Conservation (phyloP, 1,140 invertebrate genomes). For the Nautilus pompilius region DNA sequence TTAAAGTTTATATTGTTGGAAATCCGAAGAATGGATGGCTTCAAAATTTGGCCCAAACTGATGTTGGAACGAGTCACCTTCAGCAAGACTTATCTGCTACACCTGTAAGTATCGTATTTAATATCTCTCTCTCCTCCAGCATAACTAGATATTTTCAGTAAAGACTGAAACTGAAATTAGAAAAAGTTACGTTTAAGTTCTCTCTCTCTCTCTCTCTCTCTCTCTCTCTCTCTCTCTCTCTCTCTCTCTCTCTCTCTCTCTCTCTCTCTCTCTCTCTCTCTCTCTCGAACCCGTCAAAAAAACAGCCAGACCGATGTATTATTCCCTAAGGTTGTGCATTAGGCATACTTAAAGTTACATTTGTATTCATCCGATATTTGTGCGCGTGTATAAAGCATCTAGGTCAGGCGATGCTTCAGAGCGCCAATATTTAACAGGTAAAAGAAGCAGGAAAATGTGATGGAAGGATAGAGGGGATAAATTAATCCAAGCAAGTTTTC, state of each 20-base stretch:
- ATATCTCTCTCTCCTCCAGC: neutral
- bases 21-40: neutral
- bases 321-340: too few relatives aligned
- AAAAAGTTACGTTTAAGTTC: neutral
- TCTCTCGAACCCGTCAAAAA: too few relatives aligned
- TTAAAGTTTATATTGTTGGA: slow-evolving; percentile 1
- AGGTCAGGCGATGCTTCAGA: too few relatives aligned
- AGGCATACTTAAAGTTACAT: too few relatives aligned
- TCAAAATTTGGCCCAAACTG: neutral
- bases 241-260: neutral
- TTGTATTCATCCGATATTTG: too few relatives aligned
- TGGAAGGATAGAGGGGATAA: too few relatives aligned
- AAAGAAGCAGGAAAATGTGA: too few relatives aligned
- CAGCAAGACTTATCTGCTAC: neutral
- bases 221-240: neutral
- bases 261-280: too few relatives aligned
- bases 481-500: too few relatives aligned
- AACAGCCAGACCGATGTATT: too few relatives aligned
- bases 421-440: too few relatives aligned
- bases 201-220: neutral
- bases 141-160: neutral
- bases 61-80: neutral
- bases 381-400: too few relatives aligned
- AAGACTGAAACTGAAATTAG: neutral
- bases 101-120: neutral